A percentile compares a stretch with the other conserved stretches of the same genome.
These are phyloP conservation scores for Poecile atricapillus DNA, from an alignment of 2,113 vertebrate genomes.

Conservation along the genomic window DNA sequence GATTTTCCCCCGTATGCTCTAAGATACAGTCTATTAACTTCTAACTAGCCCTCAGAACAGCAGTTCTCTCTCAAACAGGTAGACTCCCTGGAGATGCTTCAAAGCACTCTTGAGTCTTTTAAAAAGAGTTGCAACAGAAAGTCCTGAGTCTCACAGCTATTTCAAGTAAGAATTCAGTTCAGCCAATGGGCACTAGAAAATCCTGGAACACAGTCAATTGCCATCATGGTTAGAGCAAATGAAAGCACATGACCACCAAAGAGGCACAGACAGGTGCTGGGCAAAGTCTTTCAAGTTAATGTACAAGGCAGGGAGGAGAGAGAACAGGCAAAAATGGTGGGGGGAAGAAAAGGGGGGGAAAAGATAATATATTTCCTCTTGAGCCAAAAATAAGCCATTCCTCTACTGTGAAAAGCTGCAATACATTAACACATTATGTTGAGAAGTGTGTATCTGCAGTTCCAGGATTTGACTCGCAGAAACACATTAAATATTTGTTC, in stretches of 20 bases:
- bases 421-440: background rate
- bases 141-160: background rate
- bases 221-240: background rate
- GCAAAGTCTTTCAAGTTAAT: background rate
- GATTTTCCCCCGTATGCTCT: background rate
- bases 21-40: background rate
- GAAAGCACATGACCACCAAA: background rate
- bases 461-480: background rate
- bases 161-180: background rate
- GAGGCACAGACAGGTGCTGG: background rate
- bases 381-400: background rate
- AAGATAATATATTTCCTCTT: background rate
- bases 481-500: background rate
- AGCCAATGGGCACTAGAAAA: background rate
- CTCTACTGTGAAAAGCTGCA: background rate
- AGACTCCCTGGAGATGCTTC: background rate
- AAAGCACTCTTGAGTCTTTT: background rate
- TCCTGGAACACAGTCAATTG: background rate
- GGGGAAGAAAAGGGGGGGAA: rapidly evolving
- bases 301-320: background rate
- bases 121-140: background rate
- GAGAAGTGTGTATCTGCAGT: background rate
- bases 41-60: background rate
- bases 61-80: background rate
- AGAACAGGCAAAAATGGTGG: background rate